Conservation (phyloP, 2,888 invertebrate species). For the Smittia sp. region DNA sequence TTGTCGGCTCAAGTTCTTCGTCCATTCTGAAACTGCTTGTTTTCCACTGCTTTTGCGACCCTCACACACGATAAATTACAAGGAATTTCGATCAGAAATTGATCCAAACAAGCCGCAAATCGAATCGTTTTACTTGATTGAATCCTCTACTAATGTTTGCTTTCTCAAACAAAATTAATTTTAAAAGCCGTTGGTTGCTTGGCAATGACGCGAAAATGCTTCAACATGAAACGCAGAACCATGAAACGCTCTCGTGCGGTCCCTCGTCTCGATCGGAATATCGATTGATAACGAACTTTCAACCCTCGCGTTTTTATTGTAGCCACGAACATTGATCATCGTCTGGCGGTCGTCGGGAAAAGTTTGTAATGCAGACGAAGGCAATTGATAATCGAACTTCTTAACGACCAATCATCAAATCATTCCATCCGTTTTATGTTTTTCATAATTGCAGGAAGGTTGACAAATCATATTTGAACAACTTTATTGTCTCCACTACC, state of each 20-base stretch:
- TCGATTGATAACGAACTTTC: conserved; percentile 12
- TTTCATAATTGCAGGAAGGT: too few species aligned
- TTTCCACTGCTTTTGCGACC: not conserved
- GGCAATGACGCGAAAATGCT: not conserved
- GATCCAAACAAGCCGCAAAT: not conserved
- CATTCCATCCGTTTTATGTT: too few species aligned
- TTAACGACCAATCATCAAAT: too few species aligned
- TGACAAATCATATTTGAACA: too few species aligned
- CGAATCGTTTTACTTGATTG: not conserved
- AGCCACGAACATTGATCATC: not conserved
- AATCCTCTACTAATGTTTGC: not conserved
- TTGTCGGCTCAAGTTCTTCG: not conserved
- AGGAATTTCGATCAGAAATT: not conserved
- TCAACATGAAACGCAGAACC: not conserved
- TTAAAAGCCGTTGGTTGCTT: not conserved
- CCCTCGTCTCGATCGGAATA: too few species aligned
- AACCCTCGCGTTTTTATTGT: not conserved
- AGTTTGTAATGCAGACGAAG: not conserved
- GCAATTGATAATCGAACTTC: not conserved
- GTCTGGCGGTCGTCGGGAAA: not conserved
- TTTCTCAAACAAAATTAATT: not conserved
- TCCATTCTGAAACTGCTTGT: not conserved
- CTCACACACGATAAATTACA: conserved; percentile 5
- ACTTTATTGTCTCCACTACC: too few species aligned
- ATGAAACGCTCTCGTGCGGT: too few species aligned